phyloP scores from a whole-genome alignment of 2,797 vertebrate species.

The Cichlasoma orientale region DNA sequence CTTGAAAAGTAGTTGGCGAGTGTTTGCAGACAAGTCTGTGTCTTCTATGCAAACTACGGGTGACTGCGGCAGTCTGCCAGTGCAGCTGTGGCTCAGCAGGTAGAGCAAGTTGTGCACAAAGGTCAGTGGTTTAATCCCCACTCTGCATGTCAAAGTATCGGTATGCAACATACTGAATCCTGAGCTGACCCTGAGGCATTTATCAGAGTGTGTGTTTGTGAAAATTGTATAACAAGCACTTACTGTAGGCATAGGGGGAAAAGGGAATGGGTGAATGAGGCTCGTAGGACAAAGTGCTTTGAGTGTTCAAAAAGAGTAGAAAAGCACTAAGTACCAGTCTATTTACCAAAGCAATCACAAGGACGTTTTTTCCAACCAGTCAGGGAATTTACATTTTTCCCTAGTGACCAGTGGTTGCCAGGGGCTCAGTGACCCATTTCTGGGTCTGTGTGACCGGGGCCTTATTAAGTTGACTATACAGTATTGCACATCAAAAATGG shows the following conservation, averaged over 20 bases:
- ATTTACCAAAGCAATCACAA: neutral
- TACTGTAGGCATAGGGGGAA: neutral
- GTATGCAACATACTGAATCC: neutral
- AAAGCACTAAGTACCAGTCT: neutral
- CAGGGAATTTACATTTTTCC: fast-evolving
- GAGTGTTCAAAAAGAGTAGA: neutral
- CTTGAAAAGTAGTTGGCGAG: neutral
- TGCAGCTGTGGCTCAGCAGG: neutral
- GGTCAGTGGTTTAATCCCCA: neutral
- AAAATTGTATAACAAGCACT: neutral
- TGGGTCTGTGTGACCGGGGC: too few relatives aligned
- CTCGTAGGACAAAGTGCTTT: neutral
- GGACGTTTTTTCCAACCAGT: neutral
- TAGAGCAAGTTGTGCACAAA: neutral
- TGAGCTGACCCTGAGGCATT: neutral
- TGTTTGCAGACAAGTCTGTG: neutral
- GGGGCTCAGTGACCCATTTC: too few relatives aligned
- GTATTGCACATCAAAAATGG: too few relatives aligned
- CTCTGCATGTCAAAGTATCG: neutral
- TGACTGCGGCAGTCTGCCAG: neutral
- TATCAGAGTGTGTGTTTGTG: neutral
- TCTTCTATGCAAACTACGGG: neutral
- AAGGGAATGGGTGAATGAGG: neutral
- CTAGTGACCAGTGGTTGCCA: neutral
- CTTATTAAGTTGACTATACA: too few relatives aligned